phyloP scores from a whole-genome alignment of 2,797 vertebrate species.

The Premnoplex brunnescens region DNA sequence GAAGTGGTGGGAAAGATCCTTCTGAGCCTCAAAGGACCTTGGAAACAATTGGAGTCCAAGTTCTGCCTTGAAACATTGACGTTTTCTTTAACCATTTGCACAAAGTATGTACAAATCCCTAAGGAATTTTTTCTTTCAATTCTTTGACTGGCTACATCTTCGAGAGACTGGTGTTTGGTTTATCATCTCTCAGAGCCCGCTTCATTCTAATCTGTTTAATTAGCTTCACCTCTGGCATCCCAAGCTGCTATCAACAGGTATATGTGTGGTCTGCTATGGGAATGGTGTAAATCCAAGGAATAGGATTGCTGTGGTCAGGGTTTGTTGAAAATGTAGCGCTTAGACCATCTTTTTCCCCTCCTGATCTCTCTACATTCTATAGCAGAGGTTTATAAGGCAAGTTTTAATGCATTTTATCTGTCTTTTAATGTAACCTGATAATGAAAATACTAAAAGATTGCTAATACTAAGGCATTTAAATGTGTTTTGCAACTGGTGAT shows the following conservation, averaged over 20 bases:
- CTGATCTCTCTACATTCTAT: neutral
- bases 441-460: neutral
- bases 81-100: neutral
- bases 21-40: neutral
- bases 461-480: neutral
- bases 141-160: neutral
- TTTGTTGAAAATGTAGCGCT: neutral
- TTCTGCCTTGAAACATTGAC: neutral
- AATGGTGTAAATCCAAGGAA: neutral
- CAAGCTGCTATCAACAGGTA: neutral
- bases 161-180: neutral
- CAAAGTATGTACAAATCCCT: neutral
- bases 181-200: neutral
- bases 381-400: neutral
- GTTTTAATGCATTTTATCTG: neutral
- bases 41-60: accelerated
- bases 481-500: neutral
- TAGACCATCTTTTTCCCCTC: neutral
- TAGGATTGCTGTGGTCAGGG: neutral
- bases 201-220: neutral
- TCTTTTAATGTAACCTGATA: neutral
- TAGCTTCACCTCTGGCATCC: neutral
- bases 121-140: neutral
- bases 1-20: neutral
- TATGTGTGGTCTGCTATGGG: neutral